Base-by-base conservation (phyloP, 2,797 vertebrate genomes). In the Sphaeramia orbicularis region DNA sequence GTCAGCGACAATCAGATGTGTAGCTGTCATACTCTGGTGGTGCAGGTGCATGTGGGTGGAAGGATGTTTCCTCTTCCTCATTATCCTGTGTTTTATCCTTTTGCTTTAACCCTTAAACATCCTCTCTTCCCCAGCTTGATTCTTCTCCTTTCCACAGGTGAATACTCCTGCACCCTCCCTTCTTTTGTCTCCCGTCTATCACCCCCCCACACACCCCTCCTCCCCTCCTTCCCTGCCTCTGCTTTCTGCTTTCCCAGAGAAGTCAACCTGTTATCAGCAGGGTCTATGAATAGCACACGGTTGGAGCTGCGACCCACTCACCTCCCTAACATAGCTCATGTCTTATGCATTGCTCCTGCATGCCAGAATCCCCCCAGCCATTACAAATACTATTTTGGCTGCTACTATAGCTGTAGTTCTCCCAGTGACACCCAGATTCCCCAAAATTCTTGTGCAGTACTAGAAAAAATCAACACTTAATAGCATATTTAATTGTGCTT, bases 231-330 rank as follows among this genome's bases (percentile, higher is more conserved):
- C 16, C 27, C 58, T 35, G 56, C 65, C 53, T 54, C 40, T 68
- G 67, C 74, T 78, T 54, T 55, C 84, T 84, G 74, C 75, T 80
- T 84, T 89, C 85, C 80, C 81, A 84, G 74, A 86, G 80, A 89
- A 86, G 80, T 87, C 83, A 83, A 90, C 87, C 86, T 90, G 90
- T 86, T 91, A 92, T 91, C 78, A 63, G 72, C 80, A 58, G 55
- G 61, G 72, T 85, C 87, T 88, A 89, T 88, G 91, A 92, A 90
- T 91, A 91, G 90, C 81, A 68, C 73, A 49, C 71, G 65, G 77
- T 60, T 79, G 74, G 71, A 83, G 74, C 78, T 65, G 81, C 63
- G 68, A 78, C 87, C 84, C 86, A 74, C 88, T 89, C 86, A 75
- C 84, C 84, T 86, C 81, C 71, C 82, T 32, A 56, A 80, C 83